Percentiles rank a stretch among this genome's conserved stretches.
Conservation (phyloP, 2,888 invertebrate species). For the Liposcelis brunnea region DNA sequence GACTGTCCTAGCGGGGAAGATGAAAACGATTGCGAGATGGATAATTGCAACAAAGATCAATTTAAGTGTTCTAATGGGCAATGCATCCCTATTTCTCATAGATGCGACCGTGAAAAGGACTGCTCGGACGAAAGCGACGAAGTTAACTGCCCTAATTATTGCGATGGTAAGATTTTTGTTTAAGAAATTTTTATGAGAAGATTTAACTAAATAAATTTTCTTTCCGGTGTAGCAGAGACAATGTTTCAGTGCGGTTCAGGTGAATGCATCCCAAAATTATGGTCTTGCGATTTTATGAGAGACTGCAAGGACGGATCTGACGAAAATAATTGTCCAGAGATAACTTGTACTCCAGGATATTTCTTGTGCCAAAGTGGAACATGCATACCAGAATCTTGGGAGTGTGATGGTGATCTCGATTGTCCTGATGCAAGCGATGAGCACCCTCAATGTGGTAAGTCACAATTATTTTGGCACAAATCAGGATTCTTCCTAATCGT, state of each 20-base stretch:
- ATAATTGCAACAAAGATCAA: conserved; percentile 28
- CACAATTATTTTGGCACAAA: too few species aligned
- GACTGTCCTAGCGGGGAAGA: conserved; percentile 40
- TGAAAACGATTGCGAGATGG: conserved; percentile 30
- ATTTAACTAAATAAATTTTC: conserved; percentile 7
- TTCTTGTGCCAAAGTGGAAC: conserved; percentile 24
- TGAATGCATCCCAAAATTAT: conserved; percentile 45
- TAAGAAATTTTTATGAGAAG: conserved; percentile 3
- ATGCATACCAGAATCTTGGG: conserved; percentile 27
- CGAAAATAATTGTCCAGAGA: conserved; percentile 35
- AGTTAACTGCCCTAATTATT: conserved; percentile 23
- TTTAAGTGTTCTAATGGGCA: conserved; percentile 31
- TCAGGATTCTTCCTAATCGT: too few species aligned
- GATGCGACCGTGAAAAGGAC: conserved; percentile 35
- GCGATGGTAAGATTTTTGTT: conserved; percentile 23
- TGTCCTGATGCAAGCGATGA: conserved; percentile 25
- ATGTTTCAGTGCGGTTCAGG: conserved; percentile 47
- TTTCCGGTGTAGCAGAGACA: conserved; percentile 22
- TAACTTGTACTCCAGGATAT: conserved; percentile 18
- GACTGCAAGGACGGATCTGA: conserved; percentile 64
- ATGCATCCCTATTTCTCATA: conserved; percentile 30
- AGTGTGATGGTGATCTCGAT: conserved; percentile 26
- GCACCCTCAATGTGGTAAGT: conserved; percentile 29
- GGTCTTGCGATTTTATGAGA: conserved; percentile 38
- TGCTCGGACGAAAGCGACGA: conserved; percentile 34